Percentiles rank a stretch among this genome's conserved stretches.
These are phyloP conservation scores for Lethrus apterus DNA, from an alignment of 1,140 invertebrate species.

Conservation along the genomic window DNA sequence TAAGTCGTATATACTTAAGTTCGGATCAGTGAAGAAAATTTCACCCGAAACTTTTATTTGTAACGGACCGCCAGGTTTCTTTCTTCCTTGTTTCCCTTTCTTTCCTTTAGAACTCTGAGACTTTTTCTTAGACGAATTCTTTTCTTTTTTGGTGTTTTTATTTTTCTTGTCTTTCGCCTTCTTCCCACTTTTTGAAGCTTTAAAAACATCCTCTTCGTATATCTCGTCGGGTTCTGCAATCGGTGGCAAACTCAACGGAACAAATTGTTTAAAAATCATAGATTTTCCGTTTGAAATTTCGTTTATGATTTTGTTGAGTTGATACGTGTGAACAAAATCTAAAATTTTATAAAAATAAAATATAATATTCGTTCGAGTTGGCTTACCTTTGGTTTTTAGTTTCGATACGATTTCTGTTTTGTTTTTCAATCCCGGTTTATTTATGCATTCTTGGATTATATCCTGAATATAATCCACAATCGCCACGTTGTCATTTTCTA, in stretches of 20 bases:
- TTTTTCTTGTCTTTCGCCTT: conserved; percentile 12
- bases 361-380: neutral
- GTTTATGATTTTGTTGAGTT: conserved; percentile 4
- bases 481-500: neutral
- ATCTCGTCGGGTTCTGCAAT: conserved; percentile 3
- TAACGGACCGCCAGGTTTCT: neutral
- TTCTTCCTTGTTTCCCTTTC: conserved; percentile 5
- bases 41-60: conserved; percentile 23
- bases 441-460: conserved; percentile 8
- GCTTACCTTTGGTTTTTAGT: conserved; percentile 2
- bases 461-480: conserved; percentile 10
- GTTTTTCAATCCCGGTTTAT: neutral
- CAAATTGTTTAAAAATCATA: conserved; percentile 6
- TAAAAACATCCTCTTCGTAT: neutral
- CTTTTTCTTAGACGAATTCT: conserved; percentile 6
- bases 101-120: no score
- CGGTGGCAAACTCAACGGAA: neutral
- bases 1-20: conserved; percentile 15
- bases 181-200: conserved; percentile 2
- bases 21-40: conserved; percentile 25
- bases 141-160: conserved; percentile 12
- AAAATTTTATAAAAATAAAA: neutral
- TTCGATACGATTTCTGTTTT: conserved; percentile 2
- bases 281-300: neutral
- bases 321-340: neutral